phyloP scores from a whole-genome alignment of 2,888 invertebrate genomes.

The Cerceris ruficornis region DNA sequence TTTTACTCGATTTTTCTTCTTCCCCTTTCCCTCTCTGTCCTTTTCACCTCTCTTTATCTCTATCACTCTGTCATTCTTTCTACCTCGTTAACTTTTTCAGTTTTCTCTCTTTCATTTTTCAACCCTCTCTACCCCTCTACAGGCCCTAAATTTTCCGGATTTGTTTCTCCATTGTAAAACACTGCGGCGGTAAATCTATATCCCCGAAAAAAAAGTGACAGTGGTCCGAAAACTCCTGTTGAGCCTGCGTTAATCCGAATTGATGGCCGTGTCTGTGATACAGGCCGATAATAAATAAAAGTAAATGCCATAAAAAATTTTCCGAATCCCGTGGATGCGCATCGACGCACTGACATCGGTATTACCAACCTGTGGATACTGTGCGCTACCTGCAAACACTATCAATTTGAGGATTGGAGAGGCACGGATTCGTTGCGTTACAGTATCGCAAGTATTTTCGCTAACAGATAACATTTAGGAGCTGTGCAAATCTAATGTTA shows the following conservation, averaged over 20 bases:
- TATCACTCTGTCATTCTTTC: not conserved
- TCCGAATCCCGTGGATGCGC: slow-evolving; percentile 6
- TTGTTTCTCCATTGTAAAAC: slow-evolving; percentile 13
- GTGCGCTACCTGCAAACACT: not conserved
- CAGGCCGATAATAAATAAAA: slow-evolving; percentile 63
- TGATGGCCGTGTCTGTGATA: slow-evolving; percentile 49
- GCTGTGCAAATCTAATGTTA: not conserved
- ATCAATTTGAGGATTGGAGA: slow-evolving; percentile 10
- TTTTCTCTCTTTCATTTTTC: too few relatives aligned
- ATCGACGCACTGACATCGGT: slow-evolving; percentile 19
- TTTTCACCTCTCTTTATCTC: not conserved
- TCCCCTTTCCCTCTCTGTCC: not conserved
- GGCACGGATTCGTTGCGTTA: slow-evolving; percentile 4
- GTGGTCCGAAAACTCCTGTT: slow-evolving; percentile 58
- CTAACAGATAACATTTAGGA: not conserved
- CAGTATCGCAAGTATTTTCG: not conserved
- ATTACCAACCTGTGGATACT: slow-evolving; percentile 53
- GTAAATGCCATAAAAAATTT: slow-evolving; percentile 38
- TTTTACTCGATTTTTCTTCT: not conserved
- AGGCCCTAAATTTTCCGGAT: not conserved
- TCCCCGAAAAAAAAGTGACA: slow-evolving; percentile 50
- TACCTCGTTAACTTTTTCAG: too few relatives aligned
- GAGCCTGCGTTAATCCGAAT: slow-evolving; percentile 60
- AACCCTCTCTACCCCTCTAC: too few relatives aligned
- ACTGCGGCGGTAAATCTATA: slow-evolving; percentile 6